Evolutionary conservation across 2,888 invertebrate species (phyloP), one percentile per base, ranked within the genome.

Genomic region (Trachelus iudaicus): DNA sequence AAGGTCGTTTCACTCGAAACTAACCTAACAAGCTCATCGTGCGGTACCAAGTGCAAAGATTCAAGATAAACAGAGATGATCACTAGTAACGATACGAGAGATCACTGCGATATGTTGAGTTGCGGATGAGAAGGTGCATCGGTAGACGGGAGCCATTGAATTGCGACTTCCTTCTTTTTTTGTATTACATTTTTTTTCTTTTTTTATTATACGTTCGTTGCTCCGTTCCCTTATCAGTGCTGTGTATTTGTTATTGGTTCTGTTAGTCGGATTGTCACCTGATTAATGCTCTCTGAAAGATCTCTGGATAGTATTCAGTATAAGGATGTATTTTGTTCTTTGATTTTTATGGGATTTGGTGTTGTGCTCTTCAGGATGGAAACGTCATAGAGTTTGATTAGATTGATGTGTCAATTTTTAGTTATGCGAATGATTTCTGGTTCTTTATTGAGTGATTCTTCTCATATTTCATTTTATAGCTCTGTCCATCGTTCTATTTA

Each of bases 1-100:
- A 82, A 83, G 82, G 83, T 77, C 79, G 79, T 80, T 81, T 80
- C 82, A 78, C 77, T 79, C 77, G 84, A 81, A 83, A 86, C 84
- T 88, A 88, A 87, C 87, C 88, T 88, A 56, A 56, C 56, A 56
- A 56, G 56, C 23, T 56, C 15, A 56, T 15, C 15, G 56, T 56
- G 56, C 56, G 56, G 23, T 23, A 56, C 56, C 4, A 56, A 56
- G 56, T 56, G 56, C 56, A 56, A 56, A 23, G 56, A 56, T 56
- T 56, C 2, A 56, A 56, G 56, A 56, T 56, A 56, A 56, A 56
- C 56, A 56, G 56, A 56, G 56, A 56, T 56, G 56, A 56, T 56
- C 56, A 23, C 23, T 56, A 23, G 56, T 23, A 23, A 9, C 56
- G 56, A 23, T 56, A 23, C 56, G 9, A 23, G 9, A 56, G 56